These are phyloP conservation scores for Dyspetes luteomarginatus DNA, from an alignment of 2,888 invertebrate species.

Conservation along the genomic window DNA sequence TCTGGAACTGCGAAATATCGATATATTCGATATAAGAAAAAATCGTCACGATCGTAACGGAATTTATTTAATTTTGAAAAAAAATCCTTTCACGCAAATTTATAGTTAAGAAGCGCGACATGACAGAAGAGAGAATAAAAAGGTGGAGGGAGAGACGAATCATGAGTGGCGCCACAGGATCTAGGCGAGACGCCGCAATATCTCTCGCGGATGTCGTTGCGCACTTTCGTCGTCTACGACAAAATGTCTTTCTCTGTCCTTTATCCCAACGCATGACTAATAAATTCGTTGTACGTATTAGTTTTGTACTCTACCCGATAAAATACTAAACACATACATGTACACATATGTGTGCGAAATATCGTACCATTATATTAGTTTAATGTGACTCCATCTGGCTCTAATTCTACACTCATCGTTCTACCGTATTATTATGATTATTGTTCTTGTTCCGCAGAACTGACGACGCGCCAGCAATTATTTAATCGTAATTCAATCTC, in stretches of 20 bases:
- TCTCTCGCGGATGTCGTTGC: not conserved
- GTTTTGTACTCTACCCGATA: not conserved
- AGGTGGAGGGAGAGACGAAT: not conserved
- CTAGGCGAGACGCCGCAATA: conserved; percentile 7
- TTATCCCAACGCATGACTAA: conserved; percentile 45
- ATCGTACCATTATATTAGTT: not conserved
- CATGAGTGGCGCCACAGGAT: conserved; percentile 39
- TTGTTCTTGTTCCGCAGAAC: conserved; percentile 9
- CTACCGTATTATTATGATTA: conserved; percentile 22
- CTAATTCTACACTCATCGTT: conserved; percentile 1
- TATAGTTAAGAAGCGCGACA: not conserved
- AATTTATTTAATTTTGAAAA: not conserved
- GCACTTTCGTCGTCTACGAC: not conserved
- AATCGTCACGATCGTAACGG: not conserved
- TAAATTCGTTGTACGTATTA: conserved; percentile 40
- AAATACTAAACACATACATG: not conserved
- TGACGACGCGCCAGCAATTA: not conserved
- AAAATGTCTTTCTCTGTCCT: conserved; percentile 16
- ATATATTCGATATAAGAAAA: not conserved
- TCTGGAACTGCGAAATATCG: not conserved
- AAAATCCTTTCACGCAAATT: not conserved
- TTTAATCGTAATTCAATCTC: not conserved
- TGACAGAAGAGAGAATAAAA: not conserved
- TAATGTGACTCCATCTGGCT: not conserved
- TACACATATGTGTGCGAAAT: not conserved